Evolutionary conservation across 92 coral and sea anemone genomes (phyloP).

Genomic region (Bergia puertoricense): DNA sequence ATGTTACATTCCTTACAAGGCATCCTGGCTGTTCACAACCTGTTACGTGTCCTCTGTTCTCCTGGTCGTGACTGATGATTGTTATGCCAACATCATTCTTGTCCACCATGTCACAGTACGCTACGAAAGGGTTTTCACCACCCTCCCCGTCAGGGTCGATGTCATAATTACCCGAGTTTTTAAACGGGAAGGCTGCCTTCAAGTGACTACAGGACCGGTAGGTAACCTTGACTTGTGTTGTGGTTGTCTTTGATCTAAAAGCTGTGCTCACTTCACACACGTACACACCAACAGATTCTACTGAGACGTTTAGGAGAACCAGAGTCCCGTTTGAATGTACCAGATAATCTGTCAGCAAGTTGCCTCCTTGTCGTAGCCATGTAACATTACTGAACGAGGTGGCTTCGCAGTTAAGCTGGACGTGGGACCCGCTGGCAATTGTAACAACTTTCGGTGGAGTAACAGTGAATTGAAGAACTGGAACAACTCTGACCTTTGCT

Average conservation of each 20-base stretch:
- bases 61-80: conserved; percentile 28
- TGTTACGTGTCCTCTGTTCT: background rate
- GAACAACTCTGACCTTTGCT: conserved; percentile 3
- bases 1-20: no score
- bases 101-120: conserved; percentile 22
- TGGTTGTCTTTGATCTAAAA: background rate
- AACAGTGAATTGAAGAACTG: background rate
- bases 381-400: background rate
- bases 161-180: no score
- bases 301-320: background rate
- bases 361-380: background rate
- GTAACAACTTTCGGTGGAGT: background rate
- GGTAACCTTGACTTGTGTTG: conserved; percentile 5
- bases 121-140: background rate
- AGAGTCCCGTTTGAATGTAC: background rate
- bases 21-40: background rate
- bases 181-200: no score
- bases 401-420: background rate
- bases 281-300: background rate
- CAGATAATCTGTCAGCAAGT: background rate
- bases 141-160: no score
- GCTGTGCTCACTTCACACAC: background rate
- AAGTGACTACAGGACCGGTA: background rate
- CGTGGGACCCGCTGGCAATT: background rate
- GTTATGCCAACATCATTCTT: background rate